Conservation (phyloP, 2,113 vertebrate genomes). For the Cephalophus harveyi region DNA sequence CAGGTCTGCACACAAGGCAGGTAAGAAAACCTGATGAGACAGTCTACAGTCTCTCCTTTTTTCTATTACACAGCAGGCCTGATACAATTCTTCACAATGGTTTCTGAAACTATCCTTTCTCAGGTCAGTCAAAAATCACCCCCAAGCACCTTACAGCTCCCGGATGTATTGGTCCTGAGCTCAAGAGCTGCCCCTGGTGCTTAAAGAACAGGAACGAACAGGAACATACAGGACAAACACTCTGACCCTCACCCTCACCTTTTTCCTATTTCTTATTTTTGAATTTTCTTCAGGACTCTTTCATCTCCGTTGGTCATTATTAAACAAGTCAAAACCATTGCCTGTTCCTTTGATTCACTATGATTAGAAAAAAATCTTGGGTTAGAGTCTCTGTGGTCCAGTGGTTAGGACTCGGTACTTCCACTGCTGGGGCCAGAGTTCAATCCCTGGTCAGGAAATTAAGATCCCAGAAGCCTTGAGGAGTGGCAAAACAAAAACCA, state of each 20-base stretch:
- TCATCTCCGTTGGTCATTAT: neutral
- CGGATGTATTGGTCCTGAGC: neutral
- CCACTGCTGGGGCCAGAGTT: neutral
- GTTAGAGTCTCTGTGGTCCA: neutral
- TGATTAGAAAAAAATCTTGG: neutral
- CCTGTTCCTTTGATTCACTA: neutral
- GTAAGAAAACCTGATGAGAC: accelerated
- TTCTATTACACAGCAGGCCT: neutral
- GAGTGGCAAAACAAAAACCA: neutral
- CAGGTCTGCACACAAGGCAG: neutral
- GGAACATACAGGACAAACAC: neutral
- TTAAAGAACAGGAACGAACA: neutral
- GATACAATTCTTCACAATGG: neutral
- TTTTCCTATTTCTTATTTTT: neutral
- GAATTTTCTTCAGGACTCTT: neutral
- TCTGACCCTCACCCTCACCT: neutral
- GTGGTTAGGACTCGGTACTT: neutral
- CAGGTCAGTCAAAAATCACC: too few relatives aligned
- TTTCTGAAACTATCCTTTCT: neutral
- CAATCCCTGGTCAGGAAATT: neutral
- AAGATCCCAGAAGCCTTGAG: neutral
- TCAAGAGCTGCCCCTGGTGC: neutral
- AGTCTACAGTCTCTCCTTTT: neutral
- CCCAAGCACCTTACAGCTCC: accelerated
- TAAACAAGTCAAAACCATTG: too few relatives aligned